A percentile compares a stretch with the other conserved stretches of the same genome.
Evolutionary conservation across 1,140 invertebrate genomes (phyloP).

Genomic region (Lithobius niger): DNA sequence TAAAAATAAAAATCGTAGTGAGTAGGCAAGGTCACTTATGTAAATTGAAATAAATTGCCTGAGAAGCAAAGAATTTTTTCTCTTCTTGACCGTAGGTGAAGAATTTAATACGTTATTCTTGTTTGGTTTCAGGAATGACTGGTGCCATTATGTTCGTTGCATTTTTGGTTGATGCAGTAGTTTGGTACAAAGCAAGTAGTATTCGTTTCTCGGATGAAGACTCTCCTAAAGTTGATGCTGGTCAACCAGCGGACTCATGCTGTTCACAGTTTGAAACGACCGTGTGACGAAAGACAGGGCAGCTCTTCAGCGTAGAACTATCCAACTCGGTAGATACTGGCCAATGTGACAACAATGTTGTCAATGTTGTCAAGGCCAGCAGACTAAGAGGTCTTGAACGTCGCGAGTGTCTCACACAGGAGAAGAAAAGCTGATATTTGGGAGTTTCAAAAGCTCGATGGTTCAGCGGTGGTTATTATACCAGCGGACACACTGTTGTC

Average conservation of each 20-base stretch:
- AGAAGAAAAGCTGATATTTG: too few species aligned
- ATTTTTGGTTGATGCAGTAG: conserved; percentile 64
- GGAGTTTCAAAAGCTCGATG: too few species aligned
- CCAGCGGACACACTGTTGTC: too few species aligned
- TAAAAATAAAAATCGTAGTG: too few species aligned
- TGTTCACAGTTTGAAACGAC: conserved; percentile 2
- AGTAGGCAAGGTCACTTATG: neutral
- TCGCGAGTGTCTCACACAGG: too few species aligned
- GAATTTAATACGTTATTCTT: neutral
- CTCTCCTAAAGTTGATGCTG: conserved; percentile 2
- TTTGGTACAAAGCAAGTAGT: conserved; percentile 64
- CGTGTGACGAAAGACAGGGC: neutral
- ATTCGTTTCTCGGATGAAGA: conserved; percentile 50
- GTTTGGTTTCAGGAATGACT: conserved; percentile 49
- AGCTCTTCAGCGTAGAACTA: too few species aligned
- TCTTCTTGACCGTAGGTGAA: too few species aligned
- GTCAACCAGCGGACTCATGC: neutral
- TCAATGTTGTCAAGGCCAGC: too few species aligned
- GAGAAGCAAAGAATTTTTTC: neutral
- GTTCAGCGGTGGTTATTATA: too few species aligned
- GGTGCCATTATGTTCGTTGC: conserved; percentile 63
- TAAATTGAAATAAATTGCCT: conserved; percentile 6
- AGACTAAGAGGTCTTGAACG: too few species aligned
- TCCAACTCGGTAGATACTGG: too few species aligned
- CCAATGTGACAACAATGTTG: too few species aligned